These are phyloP conservation scores for Cyrtorhinus lividipennis DNA, from an alignment of 1,140 invertebrate species.

Conservation along the genomic window DNA sequence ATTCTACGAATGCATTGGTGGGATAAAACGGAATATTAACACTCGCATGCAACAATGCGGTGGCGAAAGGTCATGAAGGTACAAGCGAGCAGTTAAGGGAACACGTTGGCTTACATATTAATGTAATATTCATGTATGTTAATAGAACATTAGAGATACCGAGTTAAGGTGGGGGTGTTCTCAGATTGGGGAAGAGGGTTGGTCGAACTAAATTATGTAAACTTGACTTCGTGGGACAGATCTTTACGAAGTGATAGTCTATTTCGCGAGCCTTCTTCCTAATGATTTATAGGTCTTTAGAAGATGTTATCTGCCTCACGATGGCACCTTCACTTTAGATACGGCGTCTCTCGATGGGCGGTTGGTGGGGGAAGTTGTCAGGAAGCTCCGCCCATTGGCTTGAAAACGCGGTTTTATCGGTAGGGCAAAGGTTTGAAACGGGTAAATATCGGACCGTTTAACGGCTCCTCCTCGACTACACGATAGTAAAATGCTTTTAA, in stretches of 20 bases:
- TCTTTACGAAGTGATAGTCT: neutral
- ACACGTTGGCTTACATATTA: neutral
- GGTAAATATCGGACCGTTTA: neutral
- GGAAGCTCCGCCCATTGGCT: neutral
- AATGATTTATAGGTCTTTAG: slow-evolving; percentile 6
- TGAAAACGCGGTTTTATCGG: neutral
- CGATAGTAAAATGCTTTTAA: neutral
- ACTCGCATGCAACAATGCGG: too few relatives aligned
- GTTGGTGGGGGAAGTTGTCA: neutral
- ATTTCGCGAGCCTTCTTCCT: neutral
- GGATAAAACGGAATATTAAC: too few relatives aligned
- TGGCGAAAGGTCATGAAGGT: too few relatives aligned
- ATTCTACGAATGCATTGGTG: too few relatives aligned
- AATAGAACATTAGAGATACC: slow-evolving; percentile 4
- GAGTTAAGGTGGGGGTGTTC: too few relatives aligned
- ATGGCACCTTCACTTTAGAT: slow-evolving; percentile 5
- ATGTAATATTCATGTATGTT: slow-evolving; percentile 7
- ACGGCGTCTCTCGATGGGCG: neutral
- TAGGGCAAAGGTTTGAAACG: neutral
- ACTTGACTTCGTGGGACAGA: neutral
- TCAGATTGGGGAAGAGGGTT: too few relatives aligned
- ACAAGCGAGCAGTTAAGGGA: too few relatives aligned
- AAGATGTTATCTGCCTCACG: neutral
- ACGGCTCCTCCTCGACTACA: neutral
- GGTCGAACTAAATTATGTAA: neutral